phyloP scores from a whole-genome alignment of 64 coral and sea anemone genomes.

The Porites australiensis region DNA sequence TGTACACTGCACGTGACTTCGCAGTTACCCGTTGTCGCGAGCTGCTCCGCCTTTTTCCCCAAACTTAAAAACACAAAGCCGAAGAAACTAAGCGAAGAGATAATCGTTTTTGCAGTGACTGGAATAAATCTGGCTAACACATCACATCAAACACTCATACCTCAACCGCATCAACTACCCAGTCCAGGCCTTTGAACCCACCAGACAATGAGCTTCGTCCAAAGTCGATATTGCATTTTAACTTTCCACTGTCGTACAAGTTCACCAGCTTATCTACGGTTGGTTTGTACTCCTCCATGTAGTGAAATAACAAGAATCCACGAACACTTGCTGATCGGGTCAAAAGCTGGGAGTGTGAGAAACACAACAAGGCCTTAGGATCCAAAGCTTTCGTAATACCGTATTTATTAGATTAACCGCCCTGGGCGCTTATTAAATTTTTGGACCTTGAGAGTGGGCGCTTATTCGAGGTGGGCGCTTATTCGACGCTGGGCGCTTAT shows the following conservation, averaged over 20 bases:
- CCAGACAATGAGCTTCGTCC: conserved; percentile 53
- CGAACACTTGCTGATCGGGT: conserved; percentile 80
- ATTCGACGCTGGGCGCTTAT: too few species aligned
- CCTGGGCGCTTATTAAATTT: too few species aligned
- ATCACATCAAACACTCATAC: not conserved
- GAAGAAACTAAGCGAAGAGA: too few species aligned
- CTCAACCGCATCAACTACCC: conserved; percentile 81
- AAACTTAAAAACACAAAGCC: too few species aligned
- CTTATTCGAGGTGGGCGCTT: too few species aligned
- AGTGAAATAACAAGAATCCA: conserved; percentile 86
- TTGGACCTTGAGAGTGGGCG: too few species aligned
- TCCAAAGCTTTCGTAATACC: not conserved
- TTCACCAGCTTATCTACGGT: conserved; percentile 60
- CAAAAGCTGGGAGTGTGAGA: conserved; percentile 54
- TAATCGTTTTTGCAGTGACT: too few species aligned
- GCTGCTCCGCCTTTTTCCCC: too few species aligned
- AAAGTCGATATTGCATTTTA: conserved; percentile 71
- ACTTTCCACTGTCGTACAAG: conserved; percentile 73
- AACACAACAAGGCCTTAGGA: not conserved
- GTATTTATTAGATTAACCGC: too few species aligned
- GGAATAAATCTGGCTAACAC: too few species aligned
- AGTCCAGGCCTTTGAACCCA: conserved; percentile 76
- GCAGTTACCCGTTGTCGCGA: too few species aligned
- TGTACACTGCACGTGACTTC: too few species aligned
- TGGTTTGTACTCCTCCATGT: conserved; percentile 57